phyloP scores from a whole-genome alignment of 2,797 vertebrate species.

The Rhodeus uyekii region DNA sequence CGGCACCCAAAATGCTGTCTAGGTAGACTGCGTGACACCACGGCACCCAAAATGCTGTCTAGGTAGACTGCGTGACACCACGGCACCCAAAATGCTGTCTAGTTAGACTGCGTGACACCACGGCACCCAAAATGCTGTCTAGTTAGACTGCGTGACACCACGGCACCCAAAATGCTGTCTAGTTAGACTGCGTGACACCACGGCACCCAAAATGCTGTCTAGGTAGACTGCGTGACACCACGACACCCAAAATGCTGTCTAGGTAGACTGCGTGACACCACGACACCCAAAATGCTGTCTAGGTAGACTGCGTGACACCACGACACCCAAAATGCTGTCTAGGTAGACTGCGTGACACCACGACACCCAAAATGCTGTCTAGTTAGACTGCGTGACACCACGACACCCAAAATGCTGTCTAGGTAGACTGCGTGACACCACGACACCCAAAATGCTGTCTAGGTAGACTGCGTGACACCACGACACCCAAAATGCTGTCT shows the following conservation, averaged over 20 bases:
- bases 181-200: background rate
- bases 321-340: background rate
- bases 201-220: background rate
- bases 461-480: background rate
- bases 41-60: background rate
- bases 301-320: background rate
- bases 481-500: background rate
- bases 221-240: background rate
- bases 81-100: background rate
- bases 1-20: background rate
- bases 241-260: background rate
- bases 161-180: background rate
- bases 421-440: background rate
- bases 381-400: background rate
- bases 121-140: background rate
- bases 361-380: background rate
- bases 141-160: background rate
- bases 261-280: background rate
- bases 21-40: background rate
- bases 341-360: background rate
- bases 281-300: background rate
- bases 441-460: background rate
- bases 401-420: background rate
- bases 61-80: background rate
- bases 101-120: background rate